A percentile compares a stretch with the other conserved stretches of the same genome.
phyloP scores from a whole-genome alignment of 30 jellyfish, hydroid and myxozoan genomes.

The Aurelia aurita region DNA sequence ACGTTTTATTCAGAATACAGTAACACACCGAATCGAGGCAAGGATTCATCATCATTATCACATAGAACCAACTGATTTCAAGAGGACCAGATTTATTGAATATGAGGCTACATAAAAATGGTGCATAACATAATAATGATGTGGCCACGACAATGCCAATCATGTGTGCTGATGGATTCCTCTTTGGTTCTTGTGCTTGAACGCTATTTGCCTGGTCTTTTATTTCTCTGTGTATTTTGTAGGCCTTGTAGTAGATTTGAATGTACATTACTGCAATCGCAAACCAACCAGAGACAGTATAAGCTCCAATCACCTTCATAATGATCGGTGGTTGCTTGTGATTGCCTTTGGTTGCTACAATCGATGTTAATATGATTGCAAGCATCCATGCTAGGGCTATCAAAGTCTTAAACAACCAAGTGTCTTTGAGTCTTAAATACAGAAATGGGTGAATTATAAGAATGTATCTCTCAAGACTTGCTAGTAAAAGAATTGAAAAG shows the following conservation, averaged over 20 bases:
- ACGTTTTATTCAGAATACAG: constrained; percentile 21
- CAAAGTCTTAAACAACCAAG: not conserved
- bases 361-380: not conserved
- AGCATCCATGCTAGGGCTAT: constrained; percentile 6
- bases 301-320: too few species aligned
- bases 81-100: not conserved
- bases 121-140: constrained; percentile 24
- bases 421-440: not conserved
- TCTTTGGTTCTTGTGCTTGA: not conserved
- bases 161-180: constrained; percentile 14
- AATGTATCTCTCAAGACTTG: constrained; percentile 36
- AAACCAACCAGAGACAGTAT: not conserved
- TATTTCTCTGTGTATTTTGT: constrained; percentile 10
- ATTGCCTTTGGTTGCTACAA: too few species aligned
- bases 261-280: not conserved
- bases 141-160: constrained; percentile 10
- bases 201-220: constrained; percentile 18
- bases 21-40: constrained; percentile 30
- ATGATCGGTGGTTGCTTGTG: too few species aligned
- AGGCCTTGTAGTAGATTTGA: not conserved
- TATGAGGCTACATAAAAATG: not conserved
- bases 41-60: not conserved
- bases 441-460: constrained; percentile 25
- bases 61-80: constrained; percentile 3
- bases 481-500: constrained; percentile 7